Evolutionary conservation across 2,113 vertebrate genomes (phyloP).

Genomic region (Ardeotis arabs): DNA sequence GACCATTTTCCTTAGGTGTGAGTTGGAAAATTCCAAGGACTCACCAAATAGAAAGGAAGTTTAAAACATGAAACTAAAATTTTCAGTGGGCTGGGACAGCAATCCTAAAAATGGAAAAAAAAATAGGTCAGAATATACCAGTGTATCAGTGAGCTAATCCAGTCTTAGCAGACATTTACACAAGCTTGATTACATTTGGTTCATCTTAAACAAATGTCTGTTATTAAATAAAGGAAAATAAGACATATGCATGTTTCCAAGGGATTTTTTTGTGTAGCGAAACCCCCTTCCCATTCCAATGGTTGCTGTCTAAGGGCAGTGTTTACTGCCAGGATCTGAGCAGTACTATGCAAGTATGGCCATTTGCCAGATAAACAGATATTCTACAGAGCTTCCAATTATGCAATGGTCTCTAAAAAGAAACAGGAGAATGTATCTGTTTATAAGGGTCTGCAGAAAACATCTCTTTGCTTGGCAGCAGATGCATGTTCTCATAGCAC

Average conservation of each 20-base stretch:
- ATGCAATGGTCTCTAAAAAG: conserved; percentile 59
- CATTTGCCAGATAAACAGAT: conserved; percentile 62
- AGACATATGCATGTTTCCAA: background rate
- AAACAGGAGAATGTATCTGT: conserved; percentile 61
- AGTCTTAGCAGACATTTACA: background rate
- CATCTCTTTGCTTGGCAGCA: conserved; percentile 44
- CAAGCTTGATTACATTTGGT: background rate
- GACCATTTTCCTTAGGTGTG: background rate
- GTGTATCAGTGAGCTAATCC: background rate
- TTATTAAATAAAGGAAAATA: background rate
- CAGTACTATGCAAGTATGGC: conserved; percentile 46
- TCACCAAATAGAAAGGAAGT: background rate
- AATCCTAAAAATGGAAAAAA: background rate
- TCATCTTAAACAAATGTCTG: background rate
- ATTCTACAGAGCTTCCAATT: conserved; percentile 64
- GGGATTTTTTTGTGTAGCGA: background rate
- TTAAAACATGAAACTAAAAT: background rate
- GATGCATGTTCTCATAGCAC: background rate
- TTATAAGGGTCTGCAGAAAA: conserved; percentile 58
- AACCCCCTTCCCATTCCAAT: background rate
- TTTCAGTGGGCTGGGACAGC: background rate
- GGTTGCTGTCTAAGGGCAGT: conserved; percentile 23
- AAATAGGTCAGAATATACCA: background rate
- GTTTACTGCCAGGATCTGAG: conserved; percentile 44
- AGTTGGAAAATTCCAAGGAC: background rate